Percentiles rank a stretch among this genome's conserved stretches.
phyloP scores from a whole-genome alignment of 2,888 invertebrate genomes.

The Eupsilia transversa region DNA sequence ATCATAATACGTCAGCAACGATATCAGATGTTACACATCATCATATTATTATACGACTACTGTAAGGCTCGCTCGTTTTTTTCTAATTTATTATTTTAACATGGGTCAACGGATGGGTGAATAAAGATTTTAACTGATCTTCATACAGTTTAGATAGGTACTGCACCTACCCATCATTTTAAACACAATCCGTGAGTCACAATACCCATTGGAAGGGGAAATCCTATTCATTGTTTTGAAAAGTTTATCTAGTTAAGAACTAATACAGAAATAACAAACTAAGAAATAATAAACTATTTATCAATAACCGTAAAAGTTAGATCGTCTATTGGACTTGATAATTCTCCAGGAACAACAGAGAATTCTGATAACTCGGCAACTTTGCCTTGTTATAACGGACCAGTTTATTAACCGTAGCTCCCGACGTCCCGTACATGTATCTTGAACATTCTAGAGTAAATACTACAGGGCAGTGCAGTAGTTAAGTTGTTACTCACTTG shows the following conservation, averaged over 20 bases:
- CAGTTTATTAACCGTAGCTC: constrained; percentile 43
- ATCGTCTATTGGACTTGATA: constrained; percentile 54
- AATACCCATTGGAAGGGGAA: neutral
- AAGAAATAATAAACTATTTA: too few relatives aligned
- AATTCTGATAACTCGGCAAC: constrained; percentile 51
- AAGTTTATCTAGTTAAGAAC: too few relatives aligned
- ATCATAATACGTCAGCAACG: too few relatives aligned
- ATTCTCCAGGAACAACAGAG: constrained; percentile 54
- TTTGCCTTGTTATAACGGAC: constrained; percentile 58
- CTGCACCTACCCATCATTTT: neutral
- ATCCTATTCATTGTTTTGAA: neutral
- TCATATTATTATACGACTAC: too few relatives aligned
- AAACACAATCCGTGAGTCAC: neutral
- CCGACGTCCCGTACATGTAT: constrained; percentile 35
- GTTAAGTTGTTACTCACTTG: constrained; percentile 15
- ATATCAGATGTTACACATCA: too few relatives aligned
- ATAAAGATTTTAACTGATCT: neutral
- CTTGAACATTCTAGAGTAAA: constrained; percentile 24
- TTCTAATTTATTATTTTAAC: too few relatives aligned
- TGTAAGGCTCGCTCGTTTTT: too few relatives aligned
- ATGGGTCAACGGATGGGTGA: neutral
- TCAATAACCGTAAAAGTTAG: constrained; percentile 52
- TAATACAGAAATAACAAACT: constrained; percentile 42
- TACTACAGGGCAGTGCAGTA: constrained; percentile 14
- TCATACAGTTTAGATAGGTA: too few relatives aligned